These are phyloP conservation scores for Scomber japonicus DNA, from an alignment of 2,113 vertebrate species.

Conservation along the genomic window DNA sequence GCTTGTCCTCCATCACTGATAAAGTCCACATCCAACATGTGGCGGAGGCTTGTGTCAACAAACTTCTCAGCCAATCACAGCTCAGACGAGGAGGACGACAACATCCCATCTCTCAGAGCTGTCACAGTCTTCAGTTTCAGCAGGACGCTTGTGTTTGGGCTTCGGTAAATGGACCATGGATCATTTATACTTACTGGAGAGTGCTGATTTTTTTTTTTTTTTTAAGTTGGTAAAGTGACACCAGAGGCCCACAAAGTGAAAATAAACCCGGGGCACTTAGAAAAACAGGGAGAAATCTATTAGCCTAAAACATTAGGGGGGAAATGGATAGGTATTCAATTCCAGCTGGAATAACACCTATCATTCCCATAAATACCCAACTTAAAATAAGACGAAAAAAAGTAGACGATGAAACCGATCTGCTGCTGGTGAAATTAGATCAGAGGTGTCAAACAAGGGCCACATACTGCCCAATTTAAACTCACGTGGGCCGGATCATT, in stretches of 20 bases:
- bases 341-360: neutral
- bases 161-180: constrained; percentile 61
- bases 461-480: no score
- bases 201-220: neutral
- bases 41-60: constrained; percentile 62
- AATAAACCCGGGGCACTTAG: constrained; percentile 45
- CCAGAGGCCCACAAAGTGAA: constrained; percentile 37
- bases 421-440: neutral
- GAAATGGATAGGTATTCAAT: neutral
- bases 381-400: neutral
- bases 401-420: neutral
- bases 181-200: constrained; percentile 44
- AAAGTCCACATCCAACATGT: constrained; percentile 54
- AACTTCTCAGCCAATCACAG: constrained; percentile 37
- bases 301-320: neutral
- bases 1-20: constrained; percentile 32
- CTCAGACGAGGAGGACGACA: neutral
- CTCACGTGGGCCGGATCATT: no score
- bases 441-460: no score
- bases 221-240: constrained; percentile 19
- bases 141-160: constrained; percentile 46
- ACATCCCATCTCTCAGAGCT: neutral
- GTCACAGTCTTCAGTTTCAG: constrained; percentile 41
- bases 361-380: neutral
- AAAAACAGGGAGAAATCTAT: constrained; percentile 53